These are phyloP conservation scores for Junonia oenone DNA, from an alignment of 2,888 invertebrate genomes.

Conservation along the genomic window DNA sequence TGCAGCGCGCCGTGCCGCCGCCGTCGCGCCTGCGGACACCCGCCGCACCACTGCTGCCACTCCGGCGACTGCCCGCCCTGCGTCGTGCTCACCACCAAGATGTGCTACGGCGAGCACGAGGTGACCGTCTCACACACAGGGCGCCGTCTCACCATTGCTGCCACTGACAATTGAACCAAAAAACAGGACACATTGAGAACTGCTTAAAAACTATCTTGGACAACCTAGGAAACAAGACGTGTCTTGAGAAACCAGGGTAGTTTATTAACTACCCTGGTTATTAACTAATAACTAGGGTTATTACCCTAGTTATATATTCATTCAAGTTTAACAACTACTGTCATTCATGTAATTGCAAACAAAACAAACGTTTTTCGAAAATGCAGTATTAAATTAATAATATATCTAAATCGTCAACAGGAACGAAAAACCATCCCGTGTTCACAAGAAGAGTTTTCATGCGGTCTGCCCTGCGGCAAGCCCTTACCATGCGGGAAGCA, in stretches of 20 bases:
- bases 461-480: conserved; percentile 92
- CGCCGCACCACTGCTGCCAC: conserved; percentile 92
- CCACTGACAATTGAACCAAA: too few species aligned
- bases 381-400: neutral
- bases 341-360: too few species aligned
- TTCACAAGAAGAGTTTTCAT: conserved; percentile 91
- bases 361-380: too few species aligned
- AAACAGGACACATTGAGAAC: too few species aligned
- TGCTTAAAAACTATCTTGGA: too few species aligned
- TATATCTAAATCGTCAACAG: conserved; percentile 50
- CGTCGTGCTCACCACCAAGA: conserved; percentile 90
- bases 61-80: conserved; percentile 79
- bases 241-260: too few species aligned
- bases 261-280: too few species aligned
- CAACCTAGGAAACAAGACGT: too few species aligned
- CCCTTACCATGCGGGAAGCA: conserved; percentile 90
- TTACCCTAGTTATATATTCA: too few species aligned
- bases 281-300: too few species aligned
- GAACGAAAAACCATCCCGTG: conserved; percentile 93
- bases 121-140: conserved; percentile 42
- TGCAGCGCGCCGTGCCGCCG: conserved; percentile 89
- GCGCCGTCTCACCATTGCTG: too few species aligned
- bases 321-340: too few species aligned
- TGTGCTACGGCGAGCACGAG: conserved; percentile 90
- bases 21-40: conserved; percentile 88